A percentile compares a stretch with the other conserved stretches of the same genome.
phyloP scores from a whole-genome alignment of 2,113 vertebrate species.

The Chunga burmeisteri region DNA sequence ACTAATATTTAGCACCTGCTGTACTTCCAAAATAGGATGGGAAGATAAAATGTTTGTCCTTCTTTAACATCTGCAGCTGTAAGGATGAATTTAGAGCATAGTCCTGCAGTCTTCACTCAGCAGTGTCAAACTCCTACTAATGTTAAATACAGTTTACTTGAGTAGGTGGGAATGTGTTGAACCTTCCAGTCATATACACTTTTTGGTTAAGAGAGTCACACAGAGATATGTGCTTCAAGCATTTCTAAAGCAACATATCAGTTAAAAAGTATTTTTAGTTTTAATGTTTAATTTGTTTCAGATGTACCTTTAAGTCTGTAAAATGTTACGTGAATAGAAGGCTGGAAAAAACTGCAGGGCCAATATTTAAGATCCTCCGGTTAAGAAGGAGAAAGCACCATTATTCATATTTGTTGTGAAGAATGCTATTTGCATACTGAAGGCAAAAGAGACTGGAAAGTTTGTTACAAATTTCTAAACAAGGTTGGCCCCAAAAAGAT shows the following conservation, averaged over 20 bases:
- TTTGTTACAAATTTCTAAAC: conserved; percentile 13
- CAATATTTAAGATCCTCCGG: conserved; percentile 5
- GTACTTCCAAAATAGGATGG: not conserved
- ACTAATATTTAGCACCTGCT: not conserved
- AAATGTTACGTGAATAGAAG: not conserved
- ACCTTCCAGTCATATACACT: not conserved
- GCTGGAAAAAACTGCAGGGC: conserved; percentile 27
- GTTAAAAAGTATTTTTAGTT: conserved; percentile 45
- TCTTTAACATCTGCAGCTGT: not conserved
- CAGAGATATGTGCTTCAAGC: conserved; percentile 25
- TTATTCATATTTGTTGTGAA: not conserved
- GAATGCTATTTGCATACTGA: conserved; percentile 2
- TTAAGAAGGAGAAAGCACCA: conserved; percentile 13
- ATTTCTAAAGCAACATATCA: conserved; percentile 47
- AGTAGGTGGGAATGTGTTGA: not conserved
- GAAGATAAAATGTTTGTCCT: not conserved
- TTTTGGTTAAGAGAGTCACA: conserved; percentile 7
- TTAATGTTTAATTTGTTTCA: conserved; percentile 63
- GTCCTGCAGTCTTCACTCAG: not conserved
- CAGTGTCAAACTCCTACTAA: not conserved
- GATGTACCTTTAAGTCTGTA: conserved; percentile 15
- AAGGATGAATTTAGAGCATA: not conserved
- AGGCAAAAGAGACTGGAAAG: not conserved
- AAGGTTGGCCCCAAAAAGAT: not conserved
- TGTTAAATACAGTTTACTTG: not conserved